Percentiles rank a stretch among this genome's conserved stretches.
These are phyloP conservation scores for Lycophotia porphyrea DNA, from an alignment of 2,888 invertebrate species.

Conservation along the genomic window DNA sequence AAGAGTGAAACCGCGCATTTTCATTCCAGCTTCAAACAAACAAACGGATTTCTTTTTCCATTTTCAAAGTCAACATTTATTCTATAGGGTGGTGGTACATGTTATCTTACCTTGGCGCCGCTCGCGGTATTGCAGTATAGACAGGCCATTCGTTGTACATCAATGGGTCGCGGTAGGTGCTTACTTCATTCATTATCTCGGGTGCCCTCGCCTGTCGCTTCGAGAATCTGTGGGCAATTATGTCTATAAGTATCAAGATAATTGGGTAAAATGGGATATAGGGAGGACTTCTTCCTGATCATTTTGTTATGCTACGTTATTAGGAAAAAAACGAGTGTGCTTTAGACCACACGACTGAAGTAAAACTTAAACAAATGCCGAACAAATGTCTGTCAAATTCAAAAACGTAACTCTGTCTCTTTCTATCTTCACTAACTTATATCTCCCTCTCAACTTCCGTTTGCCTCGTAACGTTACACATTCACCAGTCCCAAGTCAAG, in stretches of 20 bases:
- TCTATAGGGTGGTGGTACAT: slow-evolving; percentile 10
- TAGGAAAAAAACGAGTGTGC: too few species aligned
- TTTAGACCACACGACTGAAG: too few species aligned
- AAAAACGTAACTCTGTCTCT: too few species aligned
- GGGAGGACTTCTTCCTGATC: neutral
- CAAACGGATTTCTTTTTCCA: slow-evolving; percentile 52
- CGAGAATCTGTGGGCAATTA: slow-evolving; percentile 91
- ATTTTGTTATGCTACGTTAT: neutral
- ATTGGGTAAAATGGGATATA: neutral
- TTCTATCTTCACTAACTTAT: too few species aligned
- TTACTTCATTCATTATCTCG: slow-evolving; percentile 96
- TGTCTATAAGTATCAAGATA: slow-evolving; percentile 9
- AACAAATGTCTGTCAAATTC: too few species aligned
- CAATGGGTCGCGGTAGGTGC: slow-evolving; percentile 95
- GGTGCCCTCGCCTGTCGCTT: slow-evolving; percentile 96
- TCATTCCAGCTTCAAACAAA: slow-evolving; percentile 1
- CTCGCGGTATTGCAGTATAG: slow-evolving; percentile 86
- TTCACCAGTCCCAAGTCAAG: too few species aligned
- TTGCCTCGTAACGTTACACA: too few species aligned
- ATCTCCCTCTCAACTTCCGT: too few species aligned
- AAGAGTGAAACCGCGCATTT: neutral
- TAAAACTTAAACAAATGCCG: too few species aligned
- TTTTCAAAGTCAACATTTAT: slow-evolving; percentile 44
- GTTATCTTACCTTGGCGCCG: slow-evolving; percentile 88
- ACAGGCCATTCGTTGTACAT: slow-evolving; percentile 95